phyloP scores from a whole-genome alignment of 1,140 invertebrate species.

The Trichonephila clavipes region DNA sequence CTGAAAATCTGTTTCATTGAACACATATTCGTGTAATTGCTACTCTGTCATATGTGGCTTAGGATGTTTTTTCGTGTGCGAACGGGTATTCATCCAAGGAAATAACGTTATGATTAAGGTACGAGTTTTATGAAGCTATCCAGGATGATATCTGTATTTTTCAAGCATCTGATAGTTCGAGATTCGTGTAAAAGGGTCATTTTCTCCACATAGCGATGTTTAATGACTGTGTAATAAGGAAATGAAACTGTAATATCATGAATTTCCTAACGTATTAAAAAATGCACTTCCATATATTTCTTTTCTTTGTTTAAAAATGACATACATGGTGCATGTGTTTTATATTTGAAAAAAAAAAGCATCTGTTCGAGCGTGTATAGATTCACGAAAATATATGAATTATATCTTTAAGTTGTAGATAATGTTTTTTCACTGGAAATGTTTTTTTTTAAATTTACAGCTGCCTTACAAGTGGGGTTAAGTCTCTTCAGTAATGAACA shows the following conservation, averaged over 20 bases:
- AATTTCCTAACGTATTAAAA: not conserved
- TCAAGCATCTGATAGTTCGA: not conserved
- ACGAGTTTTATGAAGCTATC: not conserved
- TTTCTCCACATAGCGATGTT: not conserved
- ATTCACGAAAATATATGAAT: not conserved
- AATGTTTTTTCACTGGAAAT: too few species aligned
- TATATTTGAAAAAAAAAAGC: not conserved
- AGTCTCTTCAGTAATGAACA: too few species aligned
- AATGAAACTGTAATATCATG: not conserved
- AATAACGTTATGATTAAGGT: not conserved
- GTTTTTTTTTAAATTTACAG: too few species aligned
- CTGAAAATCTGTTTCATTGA: not conserved
- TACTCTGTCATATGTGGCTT: slow-evolving; percentile 11
- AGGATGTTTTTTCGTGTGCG: not conserved
- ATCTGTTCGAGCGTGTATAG: not conserved
- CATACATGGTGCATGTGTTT: not conserved
- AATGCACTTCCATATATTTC: not conserved
- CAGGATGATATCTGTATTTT: not conserved
- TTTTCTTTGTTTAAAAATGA: not conserved
- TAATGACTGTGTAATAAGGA: not conserved
- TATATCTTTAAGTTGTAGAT: too few species aligned
- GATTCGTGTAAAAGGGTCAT: not conserved
- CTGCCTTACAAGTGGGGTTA: too few species aligned
- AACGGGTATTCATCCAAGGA: not conserved
- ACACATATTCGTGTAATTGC: slow-evolving; percentile 4